Conservation (phyloP, 2,113 vertebrate species). For the Embiotoca jacksoni region DNA sequence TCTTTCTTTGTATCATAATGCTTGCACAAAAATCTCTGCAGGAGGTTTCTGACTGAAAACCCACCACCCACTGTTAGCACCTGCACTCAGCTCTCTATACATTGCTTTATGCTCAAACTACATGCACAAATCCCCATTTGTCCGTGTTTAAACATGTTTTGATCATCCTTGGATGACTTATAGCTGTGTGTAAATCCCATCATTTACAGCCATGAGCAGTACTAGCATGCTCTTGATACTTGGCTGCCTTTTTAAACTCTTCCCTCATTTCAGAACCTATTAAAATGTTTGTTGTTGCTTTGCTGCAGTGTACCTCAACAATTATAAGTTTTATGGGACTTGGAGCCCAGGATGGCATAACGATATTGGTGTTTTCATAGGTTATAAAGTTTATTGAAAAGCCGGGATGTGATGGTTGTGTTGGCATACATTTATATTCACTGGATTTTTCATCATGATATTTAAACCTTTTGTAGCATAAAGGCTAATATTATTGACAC, state of each 20-base stretch:
- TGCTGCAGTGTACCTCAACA: conserved; percentile 1
- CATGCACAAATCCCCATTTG: conserved; percentile 1
- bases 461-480: background rate
- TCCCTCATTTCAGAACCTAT: conserved; percentile 20
- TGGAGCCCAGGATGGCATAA: background rate
- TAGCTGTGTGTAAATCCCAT: conserved; percentile 33
- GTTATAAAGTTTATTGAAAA: background rate
- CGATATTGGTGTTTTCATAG: background rate
- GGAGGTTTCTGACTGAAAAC: conserved; percentile 26
- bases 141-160: conserved; percentile 39
- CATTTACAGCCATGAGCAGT: conserved; percentile 23
- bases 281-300: conserved; percentile 4
- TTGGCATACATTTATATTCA: background rate
- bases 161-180: conserved; percentile 40
- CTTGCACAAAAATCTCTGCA: conserved; percentile 11
- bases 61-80: conserved; percentile 30
- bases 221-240: background rate
- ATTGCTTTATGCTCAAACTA: background rate
- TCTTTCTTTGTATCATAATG: background rate
- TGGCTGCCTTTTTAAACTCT: conserved; percentile 29
- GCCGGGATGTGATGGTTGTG: background rate
- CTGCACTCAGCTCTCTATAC: conserved; percentile 27
- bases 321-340: conserved; percentile 8
- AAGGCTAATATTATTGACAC: no score
- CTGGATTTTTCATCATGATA: background rate